Base-by-base conservation (phyloP, 1,140 invertebrate species). In the Aphelinus atriplicis region DNA sequence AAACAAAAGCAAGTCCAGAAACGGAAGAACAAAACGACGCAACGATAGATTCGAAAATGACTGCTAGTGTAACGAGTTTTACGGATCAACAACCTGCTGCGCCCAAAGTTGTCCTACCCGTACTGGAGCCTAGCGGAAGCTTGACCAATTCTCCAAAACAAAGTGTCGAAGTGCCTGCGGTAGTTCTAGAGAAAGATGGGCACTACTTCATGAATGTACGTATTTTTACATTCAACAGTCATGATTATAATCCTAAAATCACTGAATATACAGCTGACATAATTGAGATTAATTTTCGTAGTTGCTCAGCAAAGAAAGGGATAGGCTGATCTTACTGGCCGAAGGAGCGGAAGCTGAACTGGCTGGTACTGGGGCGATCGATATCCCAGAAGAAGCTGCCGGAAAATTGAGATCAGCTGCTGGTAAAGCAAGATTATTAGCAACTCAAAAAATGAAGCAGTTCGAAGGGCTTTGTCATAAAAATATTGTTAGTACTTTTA, bases 381-480 rank as follows among this genome's bases (percentile, higher is more conserved):
- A 79, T 58, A 82, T 94, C 5, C 91, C 91, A 6, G 95, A 96
- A 81, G 95, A 97, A 81, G 91, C 92, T 1, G 89, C 92, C 76
- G 97, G 97, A 0, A 92, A 95, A 81, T 88, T 98, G 56, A 89
- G 95, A 63, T 93, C 96, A 7, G 95, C 96, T 10, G 92, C 95
- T 45, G 97, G 97, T 26, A 98, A 98, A 89, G 96, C 96, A 5
- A 91, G 95, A 75, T 89, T 99, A 63, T 87, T 99, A 64, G 92
- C 96, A 7, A 92, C 92, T 10, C 95, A 98, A 88, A 98, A 98
- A 85, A 96, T 98, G 91, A 93, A 96, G 85, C 97, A 99, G 86
- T 98, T 98, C 87, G 92, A 94, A 89, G 96, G 94, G 73, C 86
- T 95, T 7, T 95, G 94, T 85, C 89, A 92, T 26, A 94, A 94